phyloP scores from a whole-genome alignment of 1,140 invertebrate species.

The Pseudomyrmex flavicornis region DNA sequence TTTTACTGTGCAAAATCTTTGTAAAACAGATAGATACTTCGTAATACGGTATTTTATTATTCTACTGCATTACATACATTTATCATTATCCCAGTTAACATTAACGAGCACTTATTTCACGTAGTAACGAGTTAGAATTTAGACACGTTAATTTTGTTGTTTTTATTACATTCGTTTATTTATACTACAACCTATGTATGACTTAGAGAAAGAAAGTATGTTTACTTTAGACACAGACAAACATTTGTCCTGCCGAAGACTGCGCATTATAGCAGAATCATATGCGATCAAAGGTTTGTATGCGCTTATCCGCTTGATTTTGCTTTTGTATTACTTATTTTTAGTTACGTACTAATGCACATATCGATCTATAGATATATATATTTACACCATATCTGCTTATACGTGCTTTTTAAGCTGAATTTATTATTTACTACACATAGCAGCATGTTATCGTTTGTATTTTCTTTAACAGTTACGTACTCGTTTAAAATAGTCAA shows the following conservation, averaged over 20 bases:
- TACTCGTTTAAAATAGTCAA: neutral
- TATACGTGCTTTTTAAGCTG: slow-evolving; percentile 7
- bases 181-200: slow-evolving; percentile 57
- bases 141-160: slow-evolving; percentile 50
- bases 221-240: slow-evolving; percentile 88
- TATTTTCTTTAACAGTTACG: slow-evolving; percentile 2
- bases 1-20: slow-evolving; percentile 32
- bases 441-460: slow-evolving; percentile 16
- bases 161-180: slow-evolving; percentile 42
- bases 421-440: slow-evolving; percentile 16
- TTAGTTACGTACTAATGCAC: slow-evolving; percentile 8
- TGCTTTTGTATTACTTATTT: slow-evolving; percentile 57
- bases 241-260: slow-evolving; percentile 92
- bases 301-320: slow-evolving; percentile 64
- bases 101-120: slow-evolving; percentile 43
- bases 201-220: slow-evolving; percentile 70
- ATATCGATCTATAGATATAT: neutral
- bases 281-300: slow-evolving; percentile 95
- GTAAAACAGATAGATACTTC: slow-evolving; percentile 35
- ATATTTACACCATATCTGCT: neutral
- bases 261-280: slow-evolving; percentile 96
- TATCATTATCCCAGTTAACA: slow-evolving; percentile 28
- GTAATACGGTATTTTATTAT: slow-evolving; percentile 30
- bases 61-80: slow-evolving; percentile 11
- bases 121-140: slow-evolving; percentile 21